These are phyloP conservation scores for Myrmecophaga tridactyla DNA, from an alignment of 2,113 vertebrate species.

Conservation along the genomic window DNA sequence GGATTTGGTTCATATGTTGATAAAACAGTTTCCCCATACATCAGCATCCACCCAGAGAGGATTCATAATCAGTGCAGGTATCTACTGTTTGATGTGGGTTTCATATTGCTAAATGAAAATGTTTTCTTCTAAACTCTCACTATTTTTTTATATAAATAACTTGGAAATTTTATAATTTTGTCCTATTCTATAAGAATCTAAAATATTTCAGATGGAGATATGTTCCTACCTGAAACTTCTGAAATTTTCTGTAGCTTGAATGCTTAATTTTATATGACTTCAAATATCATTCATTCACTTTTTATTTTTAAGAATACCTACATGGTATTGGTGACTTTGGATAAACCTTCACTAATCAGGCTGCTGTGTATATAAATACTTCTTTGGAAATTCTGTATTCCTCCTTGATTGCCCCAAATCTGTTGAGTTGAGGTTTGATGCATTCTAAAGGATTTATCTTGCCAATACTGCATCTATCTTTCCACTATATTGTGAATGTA, in stretches of 20 bases:
- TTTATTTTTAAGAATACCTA: background rate
- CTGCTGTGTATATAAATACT: background rate
- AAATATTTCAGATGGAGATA: background rate
- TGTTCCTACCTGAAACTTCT: background rate
- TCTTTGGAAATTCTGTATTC: background rate
- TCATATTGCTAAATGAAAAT: background rate
- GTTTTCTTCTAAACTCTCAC: background rate
- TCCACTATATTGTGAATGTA: background rate
- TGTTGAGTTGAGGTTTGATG: slow-evolving; percentile 8
- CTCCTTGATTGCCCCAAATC: background rate
- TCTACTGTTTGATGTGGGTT: slow-evolving; percentile 37
- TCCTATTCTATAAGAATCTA: slow-evolving; percentile 24
- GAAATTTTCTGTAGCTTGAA: background rate
- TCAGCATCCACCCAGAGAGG: slow-evolving; percentile 95
- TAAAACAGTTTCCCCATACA: slow-evolving; percentile 97
- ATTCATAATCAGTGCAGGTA: slow-evolving; percentile 98
- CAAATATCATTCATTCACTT: background rate
- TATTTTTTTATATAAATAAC: background rate
- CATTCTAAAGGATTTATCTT: background rate
- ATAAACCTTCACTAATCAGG: background rate
- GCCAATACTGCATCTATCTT: background rate
- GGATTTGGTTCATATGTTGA: slow-evolving; percentile 99
- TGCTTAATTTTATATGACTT: slow-evolving; percentile 15
- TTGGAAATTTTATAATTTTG: slow-evolving; percentile 6
- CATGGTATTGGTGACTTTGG: background rate